phyloP scores from a whole-genome alignment of 2,113 vertebrate species.

The Festucalex cinctus region DNA sequence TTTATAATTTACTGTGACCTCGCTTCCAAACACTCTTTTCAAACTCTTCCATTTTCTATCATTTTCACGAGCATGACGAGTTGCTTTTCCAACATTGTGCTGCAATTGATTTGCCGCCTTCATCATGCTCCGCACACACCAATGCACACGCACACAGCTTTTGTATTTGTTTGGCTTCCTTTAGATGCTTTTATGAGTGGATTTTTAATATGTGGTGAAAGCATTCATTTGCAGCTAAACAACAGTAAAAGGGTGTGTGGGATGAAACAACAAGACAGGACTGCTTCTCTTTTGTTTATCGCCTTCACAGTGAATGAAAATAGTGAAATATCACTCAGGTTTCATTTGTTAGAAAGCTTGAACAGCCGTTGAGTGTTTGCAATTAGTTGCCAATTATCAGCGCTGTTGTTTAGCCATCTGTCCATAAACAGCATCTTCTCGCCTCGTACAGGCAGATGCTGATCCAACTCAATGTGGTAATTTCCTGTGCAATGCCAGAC shows the following conservation, averaged over 20 bases:
- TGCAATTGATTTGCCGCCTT: conserved; percentile 16
- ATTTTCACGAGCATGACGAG: conserved; percentile 28
- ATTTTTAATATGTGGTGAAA: conserved; percentile 36
- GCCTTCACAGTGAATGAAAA: background rate
- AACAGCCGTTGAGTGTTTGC: conserved; percentile 44
- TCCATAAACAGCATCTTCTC: conserved; percentile 28
- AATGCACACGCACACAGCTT: conserved; percentile 11
- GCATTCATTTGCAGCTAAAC: conserved; percentile 6
- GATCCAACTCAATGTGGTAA: conserved; percentile 15
- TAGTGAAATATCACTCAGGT: conserved; percentile 32
- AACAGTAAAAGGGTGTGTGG: conserved; percentile 31
- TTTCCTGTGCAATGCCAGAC: conserved; percentile 11
- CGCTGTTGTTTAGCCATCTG: conserved; percentile 57
- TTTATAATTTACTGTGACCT: conserved; percentile 26
- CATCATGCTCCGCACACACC: background rate
- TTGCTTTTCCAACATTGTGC: conserved; percentile 11
- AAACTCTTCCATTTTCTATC: background rate
- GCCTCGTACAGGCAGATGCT: conserved; percentile 33
- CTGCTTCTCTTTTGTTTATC: conserved; percentile 11
- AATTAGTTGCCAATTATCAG: conserved; percentile 54
- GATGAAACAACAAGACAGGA: conserved; percentile 2
- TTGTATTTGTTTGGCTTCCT: conserved; percentile 23
- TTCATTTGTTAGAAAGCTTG: conserved; percentile 36
- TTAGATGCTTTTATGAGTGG: conserved; percentile 42
- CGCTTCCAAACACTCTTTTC: conserved; percentile 21